Evolutionary conservation across 2,113 vertebrate genomes (phyloP), one percentile per base, ranked within the genome.

Genomic region (Tupaia chinensis): DNA sequence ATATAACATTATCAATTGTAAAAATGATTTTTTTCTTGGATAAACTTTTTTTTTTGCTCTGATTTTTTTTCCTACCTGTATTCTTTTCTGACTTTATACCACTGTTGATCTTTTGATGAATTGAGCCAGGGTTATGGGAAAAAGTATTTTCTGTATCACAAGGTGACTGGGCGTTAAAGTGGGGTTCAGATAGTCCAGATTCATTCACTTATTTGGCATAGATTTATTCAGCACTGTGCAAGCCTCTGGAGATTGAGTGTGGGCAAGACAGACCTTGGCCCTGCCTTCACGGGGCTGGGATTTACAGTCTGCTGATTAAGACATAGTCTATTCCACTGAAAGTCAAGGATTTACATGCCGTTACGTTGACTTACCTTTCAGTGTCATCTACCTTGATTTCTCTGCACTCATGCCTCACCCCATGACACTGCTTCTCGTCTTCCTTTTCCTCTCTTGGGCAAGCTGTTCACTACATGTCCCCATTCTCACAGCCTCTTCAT

Each of bases 261-360:
- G 32, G 76, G 17, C 22, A 32, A 56, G 34, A 20, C 69, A 80
- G 85, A 63, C 19, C 3, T 5, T 12, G n/a, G 20, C 25, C 70
- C 22, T 72, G 44, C 61, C 68, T 60, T 85, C 23, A 5, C 0
- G 10, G 27, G 9, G 7, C 0, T 34, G 34, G 66, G 60, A 70
- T 83, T 63, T 81, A 44, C 20, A 44, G 6, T 23, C 25, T 10
- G 2, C 29, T 7, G 11, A 53, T 19, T 17, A 61, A 82, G 60
- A 15, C n/a, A 27, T 6, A 1, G 14, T 29, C 27, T 53, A 2
- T 8, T 25, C 34, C 1, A 0, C 29, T 54, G 12, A 19, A 83
- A 29, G 44, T 44, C 87, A 89, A 79, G 44, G 34, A 27, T 10
- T 25, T 5, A 1, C 0, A 9, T 8, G 32, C 12, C 20, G 3